These are phyloP conservation scores for Anoura caudifer DNA, from an alignment of 2,113 vertebrate genomes.

Conservation along the genomic window DNA sequence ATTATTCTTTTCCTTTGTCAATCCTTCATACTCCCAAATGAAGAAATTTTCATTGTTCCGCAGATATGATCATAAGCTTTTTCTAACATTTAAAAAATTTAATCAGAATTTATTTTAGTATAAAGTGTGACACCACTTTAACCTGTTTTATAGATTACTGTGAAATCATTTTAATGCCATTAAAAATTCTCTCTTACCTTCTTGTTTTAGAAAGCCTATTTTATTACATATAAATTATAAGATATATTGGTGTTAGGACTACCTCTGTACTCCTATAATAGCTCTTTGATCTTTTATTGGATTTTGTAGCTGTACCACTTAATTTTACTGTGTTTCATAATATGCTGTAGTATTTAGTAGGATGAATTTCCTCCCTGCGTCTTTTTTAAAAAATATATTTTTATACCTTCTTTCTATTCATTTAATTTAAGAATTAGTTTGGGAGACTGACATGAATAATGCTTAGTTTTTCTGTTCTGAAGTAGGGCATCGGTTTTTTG, in stretches of 20 bases:
- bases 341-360: neutral
- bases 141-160: neutral
- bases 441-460: neutral
- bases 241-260: neutral
- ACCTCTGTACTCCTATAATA: neutral
- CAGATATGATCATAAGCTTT: neutral
- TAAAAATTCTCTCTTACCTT: neutral
- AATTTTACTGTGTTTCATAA: neutral
- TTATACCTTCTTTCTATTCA: neutral
- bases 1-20: neutral
- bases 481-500: neutral
- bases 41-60: neutral
- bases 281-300: neutral
- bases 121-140: neutral
- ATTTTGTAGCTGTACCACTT: neutral
- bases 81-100: neutral
- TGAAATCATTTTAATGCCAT: neutral
- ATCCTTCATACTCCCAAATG: neutral
- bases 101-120: neutral
- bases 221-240: neutral
- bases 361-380: neutral
- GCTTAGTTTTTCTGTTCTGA: neutral
- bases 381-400: neutral
- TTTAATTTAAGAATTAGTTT: conserved; percentile 29
- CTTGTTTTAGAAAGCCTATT: neutral